These are phyloP conservation scores for Potamilus streckersoni DNA, from an alignment of 1,140 invertebrate species.

Conservation along the genomic window DNA sequence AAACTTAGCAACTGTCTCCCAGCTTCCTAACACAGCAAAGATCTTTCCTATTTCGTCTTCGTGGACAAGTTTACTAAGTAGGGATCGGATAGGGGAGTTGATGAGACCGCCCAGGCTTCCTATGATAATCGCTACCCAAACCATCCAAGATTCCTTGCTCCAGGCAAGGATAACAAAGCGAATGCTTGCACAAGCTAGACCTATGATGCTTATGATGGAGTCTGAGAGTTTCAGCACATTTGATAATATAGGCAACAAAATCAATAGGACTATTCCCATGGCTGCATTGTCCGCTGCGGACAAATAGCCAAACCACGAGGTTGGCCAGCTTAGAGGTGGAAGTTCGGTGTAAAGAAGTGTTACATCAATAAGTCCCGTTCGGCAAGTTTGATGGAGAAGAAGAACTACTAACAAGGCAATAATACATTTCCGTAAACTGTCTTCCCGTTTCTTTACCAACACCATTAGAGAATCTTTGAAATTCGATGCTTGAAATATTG, in stretches of 20 bases:
- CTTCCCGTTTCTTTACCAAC: constrained; percentile 32
- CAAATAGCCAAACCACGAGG: constrained; percentile 58
- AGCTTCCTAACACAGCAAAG: constrained; percentile 30
- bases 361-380: constrained; percentile 43
- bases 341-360: constrained; percentile 44
- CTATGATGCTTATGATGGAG: constrained; percentile 28
- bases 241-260: constrained; percentile 46
- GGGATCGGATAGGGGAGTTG: constrained; percentile 23
- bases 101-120: constrained; percentile 30
- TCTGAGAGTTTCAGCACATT: constrained; percentile 27
- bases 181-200: constrained; percentile 27
- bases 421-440: constrained; percentile 36
- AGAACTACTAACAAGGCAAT: constrained; percentile 37
- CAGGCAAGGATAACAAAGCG: constrained; percentile 26
- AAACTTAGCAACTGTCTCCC: constrained; percentile 33
- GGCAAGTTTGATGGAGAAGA: constrained; percentile 42
- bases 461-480: constrained; percentile 44
- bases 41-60: constrained; percentile 35
- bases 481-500: constrained; percentile 36
- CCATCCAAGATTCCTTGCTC: constrained; percentile 32
- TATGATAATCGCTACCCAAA: constrained; percentile 24
- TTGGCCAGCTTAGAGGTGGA: constrained; percentile 52
- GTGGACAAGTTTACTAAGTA: constrained; percentile 30
- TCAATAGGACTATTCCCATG: constrained; percentile 48
- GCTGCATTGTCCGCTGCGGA: constrained; percentile 55